These are phyloP conservation scores for Montipora efflorescens DNA, from an alignment of 64 coral and sea anemone species.

Conservation along the genomic window DNA sequence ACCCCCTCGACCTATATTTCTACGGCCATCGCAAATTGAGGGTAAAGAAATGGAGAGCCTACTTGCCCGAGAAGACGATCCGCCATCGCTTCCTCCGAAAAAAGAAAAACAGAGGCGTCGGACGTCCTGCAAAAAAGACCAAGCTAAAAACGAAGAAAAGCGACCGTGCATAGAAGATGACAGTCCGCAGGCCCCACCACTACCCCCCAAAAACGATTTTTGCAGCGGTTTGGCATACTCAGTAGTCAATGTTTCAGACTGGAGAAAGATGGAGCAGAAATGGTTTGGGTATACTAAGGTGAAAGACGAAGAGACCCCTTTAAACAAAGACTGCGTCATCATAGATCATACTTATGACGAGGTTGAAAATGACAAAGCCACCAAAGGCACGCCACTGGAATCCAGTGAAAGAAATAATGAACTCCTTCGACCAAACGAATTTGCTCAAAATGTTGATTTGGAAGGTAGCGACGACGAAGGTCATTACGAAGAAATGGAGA, in stretches of 20 bases:
- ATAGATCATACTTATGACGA: neutral
- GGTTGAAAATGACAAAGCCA: neutral
- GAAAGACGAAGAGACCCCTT: no score
- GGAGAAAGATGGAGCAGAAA: neutral
- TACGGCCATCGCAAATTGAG: neutral
- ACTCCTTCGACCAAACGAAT: neutral
- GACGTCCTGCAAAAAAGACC: neutral
- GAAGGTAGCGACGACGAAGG: neutral
- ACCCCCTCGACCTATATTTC: constrained; percentile 4
- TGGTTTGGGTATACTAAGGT: neutral
- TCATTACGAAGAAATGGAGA: neutral
- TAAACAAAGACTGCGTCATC: neutral
- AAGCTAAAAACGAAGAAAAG: neutral
- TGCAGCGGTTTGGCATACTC: neutral
- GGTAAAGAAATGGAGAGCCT: neutral
- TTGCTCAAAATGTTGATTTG: neutral
- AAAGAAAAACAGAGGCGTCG: neutral
- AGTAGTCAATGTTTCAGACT: constrained; percentile 21
- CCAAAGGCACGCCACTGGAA: neutral
- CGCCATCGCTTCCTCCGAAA: constrained; percentile 10
- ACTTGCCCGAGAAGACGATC: neutral
- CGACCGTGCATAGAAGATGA: neutral
- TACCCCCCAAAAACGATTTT: neutral
- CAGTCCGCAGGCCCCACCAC: neutral
- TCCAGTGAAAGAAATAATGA: neutral